Evolutionary conservation across 1,140 invertebrate species (phyloP).

Genomic region (Lutraria rhynchaena): DNA sequence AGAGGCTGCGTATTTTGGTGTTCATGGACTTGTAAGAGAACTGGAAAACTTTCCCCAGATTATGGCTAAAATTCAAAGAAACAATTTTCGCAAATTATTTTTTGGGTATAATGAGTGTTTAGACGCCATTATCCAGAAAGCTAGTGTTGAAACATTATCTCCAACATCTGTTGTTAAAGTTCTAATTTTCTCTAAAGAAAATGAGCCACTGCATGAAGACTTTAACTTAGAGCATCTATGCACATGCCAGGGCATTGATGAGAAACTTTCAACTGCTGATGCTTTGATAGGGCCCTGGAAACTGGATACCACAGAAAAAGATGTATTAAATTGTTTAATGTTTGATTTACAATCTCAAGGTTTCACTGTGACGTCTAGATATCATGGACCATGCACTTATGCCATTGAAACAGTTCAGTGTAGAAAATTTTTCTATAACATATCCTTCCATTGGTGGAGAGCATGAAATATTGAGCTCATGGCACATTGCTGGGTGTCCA

Average conservation of each 20-base stretch:
- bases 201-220: constrained; percentile 44
- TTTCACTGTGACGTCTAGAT: constrained; percentile 60
- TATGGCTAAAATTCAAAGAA: constrained; percentile 65
- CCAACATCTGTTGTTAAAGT: constrained; percentile 59
- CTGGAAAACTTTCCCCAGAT: constrained; percentile 69
- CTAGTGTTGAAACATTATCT: constrained; percentile 50
- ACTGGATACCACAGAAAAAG: constrained; percentile 62
- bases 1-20: constrained; percentile 75
- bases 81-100: constrained; percentile 64
- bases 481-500: no score
- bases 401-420: constrained; percentile 62
- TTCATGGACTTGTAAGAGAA: constrained; percentile 68
- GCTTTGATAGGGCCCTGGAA: constrained; percentile 65
- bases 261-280: constrained; percentile 46
- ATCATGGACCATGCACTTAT: constrained; percentile 61
- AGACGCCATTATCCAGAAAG: constrained; percentile 57
- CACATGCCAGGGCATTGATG: constrained; percentile 42
- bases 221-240: constrained; percentile 64
- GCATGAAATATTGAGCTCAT: background rate
- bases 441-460: constrained; percentile 71
- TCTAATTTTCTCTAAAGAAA: constrained; percentile 58
- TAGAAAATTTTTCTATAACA: constrained; percentile 50
- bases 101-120: constrained; percentile 62
- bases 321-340: constrained; percentile 65
- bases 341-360: constrained; percentile 66